A percentile compares a stretch with the other conserved stretches of the same genome.
Evolutionary conservation across 2,888 invertebrate species (phyloP).

Genomic region (Epicampocera succincta): DNA sequence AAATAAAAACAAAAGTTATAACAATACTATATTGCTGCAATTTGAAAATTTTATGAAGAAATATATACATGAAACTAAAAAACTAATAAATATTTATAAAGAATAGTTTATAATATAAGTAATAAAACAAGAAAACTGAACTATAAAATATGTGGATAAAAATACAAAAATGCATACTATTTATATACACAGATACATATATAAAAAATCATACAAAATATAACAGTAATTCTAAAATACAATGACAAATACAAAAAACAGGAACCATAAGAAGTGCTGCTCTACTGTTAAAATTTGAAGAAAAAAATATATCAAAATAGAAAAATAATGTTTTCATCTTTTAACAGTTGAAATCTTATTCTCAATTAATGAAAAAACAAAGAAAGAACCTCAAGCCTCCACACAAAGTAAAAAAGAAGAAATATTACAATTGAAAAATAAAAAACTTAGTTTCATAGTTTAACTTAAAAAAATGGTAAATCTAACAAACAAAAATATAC

Average conservation of each 20-base stretch:
- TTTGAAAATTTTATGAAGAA: conserved; percentile 58
- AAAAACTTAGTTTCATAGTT: conserved; percentile 65
- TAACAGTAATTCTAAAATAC: conserved; percentile 65
- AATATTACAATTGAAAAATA: conserved; percentile 45
- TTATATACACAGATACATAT: conserved; percentile 44
- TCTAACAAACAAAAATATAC: conserved; percentile 37
- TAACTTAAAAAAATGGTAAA: conserved; percentile 56
- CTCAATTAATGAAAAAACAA: conserved; percentile 51
- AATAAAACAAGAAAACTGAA: conserved; percentile 49
- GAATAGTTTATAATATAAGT: conserved; percentile 59
- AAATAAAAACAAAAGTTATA: conserved; percentile 15
- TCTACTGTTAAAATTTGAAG: conserved; percentile 61
- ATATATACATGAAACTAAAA: conserved; percentile 45
- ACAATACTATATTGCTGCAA: conserved; percentile 57
- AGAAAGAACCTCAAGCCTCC: conserved; percentile 67
- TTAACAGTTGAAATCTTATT: conserved; percentile 63
- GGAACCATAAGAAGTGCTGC: conserved; percentile 62
- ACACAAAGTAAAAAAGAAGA: conserved; percentile 62
- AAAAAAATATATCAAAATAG: background rate
- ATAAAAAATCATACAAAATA: conserved; percentile 46
- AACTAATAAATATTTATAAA: conserved; percentile 61
- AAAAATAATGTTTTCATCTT: conserved; percentile 26
- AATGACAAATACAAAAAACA: conserved; percentile 63
- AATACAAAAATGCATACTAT: conserved; percentile 57
- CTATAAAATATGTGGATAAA: conserved; percentile 55